Evolutionary conservation across 2,113 vertebrate species (phyloP), one percentile per base, ranked within the genome.

Genomic region (Plecotus auritus): DNA sequence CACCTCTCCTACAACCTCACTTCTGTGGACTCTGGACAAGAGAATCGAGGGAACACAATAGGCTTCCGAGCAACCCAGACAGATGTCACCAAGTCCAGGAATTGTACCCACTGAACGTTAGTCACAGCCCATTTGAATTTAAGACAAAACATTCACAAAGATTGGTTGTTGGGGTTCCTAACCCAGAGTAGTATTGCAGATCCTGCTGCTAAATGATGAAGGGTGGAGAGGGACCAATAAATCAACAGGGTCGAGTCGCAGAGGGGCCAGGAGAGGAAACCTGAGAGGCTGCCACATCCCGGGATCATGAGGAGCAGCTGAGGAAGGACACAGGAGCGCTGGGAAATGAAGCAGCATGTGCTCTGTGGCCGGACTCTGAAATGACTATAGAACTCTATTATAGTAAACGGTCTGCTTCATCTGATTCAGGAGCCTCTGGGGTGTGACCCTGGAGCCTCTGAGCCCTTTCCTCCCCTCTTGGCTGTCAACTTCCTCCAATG

Each of bases 21-120:
- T 42, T 66, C 37, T 16, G 13, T 87, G 91, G 61, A 61, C 9
- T 5, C 51, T 30, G 14, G 70, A 23, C 61, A 64, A 10, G 56
- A 32, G 35, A 54, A 40, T 0, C 1, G 61, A 76, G 8, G 30
- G 20, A 10, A 64, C 28, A 49, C 17, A 12, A 26, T 0, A 14
- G 40, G 67, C n/a, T 26, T 37, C 59, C 0, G 4, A 72, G 76
- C 4, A 51, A 35, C 82, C 37, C 12, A 16, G 17, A 16, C 2
- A 45, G 88, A 82, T 28, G 20, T n/a, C 72, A 49, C 40, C 1
- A 30, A 37, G 47, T 12, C 16, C 35, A 3, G 12, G 17, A 28
- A 14, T 47, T 56, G 40, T 17, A 16, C 4, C 51, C 37, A 3
- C 9, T 0, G 1, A 16, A 4, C 30, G 0, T 28, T 2, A 1